phyloP scores from a whole-genome alignment of 2,888 invertebrate species.

The Petrophora chlorosata region DNA sequence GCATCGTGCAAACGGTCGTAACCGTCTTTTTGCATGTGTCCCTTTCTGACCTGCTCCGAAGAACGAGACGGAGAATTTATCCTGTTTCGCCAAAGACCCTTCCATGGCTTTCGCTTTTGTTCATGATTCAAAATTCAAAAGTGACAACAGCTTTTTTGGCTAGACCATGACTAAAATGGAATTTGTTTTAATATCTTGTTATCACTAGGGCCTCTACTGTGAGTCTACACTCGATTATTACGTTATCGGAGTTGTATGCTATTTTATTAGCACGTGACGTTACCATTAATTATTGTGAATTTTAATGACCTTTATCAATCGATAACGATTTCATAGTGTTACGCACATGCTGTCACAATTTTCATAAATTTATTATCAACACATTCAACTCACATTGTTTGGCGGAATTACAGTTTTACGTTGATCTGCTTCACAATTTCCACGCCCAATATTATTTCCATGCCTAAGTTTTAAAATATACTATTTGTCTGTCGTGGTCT shows the following conservation, averaged over 20 bases:
- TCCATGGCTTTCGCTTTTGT: constrained; percentile 57
- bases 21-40: constrained; percentile 71
- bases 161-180: constrained; percentile 2
- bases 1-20: constrained; percentile 69
- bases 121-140: constrained; percentile 36
- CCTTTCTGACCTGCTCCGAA: constrained; percentile 49
- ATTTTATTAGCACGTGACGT: constrained; percentile 17
- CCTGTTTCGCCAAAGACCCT: constrained; percentile 64
- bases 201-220: constrained; percentile 18
- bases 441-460: constrained; percentile 1
- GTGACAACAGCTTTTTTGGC: constrained; percentile 22
- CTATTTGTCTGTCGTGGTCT: constrained; percentile 25
- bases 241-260: constrained; percentile 12
- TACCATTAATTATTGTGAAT: constrained; percentile 28
- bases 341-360: constrained; percentile 4
- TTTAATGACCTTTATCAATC: constrained; percentile 29
- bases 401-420: too few species aligned
- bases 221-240: constrained; percentile 4
- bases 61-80: constrained; percentile 58
- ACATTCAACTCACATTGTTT: too few species aligned
- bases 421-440: too few species aligned
- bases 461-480: not conserved
- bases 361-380: not conserved
- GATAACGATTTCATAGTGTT: constrained; percentile 19
- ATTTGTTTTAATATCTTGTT: constrained; percentile 4